These are phyloP conservation scores for Nothobranchius kuhntae DNA, from an alignment of 2,113 vertebrate species.

Conservation along the genomic window DNA sequence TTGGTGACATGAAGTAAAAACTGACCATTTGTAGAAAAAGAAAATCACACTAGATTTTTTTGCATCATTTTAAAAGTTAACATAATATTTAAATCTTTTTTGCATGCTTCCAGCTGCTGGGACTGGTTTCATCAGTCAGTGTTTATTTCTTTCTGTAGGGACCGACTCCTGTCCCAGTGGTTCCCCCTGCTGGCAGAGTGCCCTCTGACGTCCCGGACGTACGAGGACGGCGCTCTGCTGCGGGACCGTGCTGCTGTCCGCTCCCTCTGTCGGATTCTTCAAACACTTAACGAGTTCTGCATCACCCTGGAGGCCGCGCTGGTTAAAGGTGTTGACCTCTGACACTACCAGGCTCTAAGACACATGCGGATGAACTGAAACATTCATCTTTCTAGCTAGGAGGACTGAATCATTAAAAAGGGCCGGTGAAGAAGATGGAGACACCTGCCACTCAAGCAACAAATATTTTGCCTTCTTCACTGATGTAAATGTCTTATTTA, in stretches of 20 bases:
- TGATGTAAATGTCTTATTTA: conserved; percentile 59
- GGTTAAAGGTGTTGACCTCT: conserved; percentile 94
- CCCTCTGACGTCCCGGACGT: conserved; percentile 85
- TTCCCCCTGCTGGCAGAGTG: conserved; percentile 90
- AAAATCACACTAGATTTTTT: no score
- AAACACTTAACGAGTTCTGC: conserved; percentile 91
- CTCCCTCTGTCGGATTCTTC: conserved; percentile 89
- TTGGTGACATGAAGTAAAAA: no score
- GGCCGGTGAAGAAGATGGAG: conserved; percentile 32
- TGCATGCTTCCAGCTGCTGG: no score
- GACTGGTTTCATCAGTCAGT: neutral
- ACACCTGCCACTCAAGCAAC: conserved; percentile 29
- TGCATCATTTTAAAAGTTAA: no score
- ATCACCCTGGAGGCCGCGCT: conserved; percentile 91
- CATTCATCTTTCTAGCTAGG: conserved; percentile 28
- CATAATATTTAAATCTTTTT: no score
- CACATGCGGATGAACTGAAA: conserved; percentile 12
- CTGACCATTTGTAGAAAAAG: no score
- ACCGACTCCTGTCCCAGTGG: conserved; percentile 91
- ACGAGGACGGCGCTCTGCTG: conserved; percentile 90
- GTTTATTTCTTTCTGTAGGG: conserved; percentile 75
- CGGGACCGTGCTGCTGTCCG: conserved; percentile 87
- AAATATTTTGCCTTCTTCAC: conserved; percentile 62
- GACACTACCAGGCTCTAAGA: conserved; percentile 52
- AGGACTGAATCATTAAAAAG: conserved; percentile 33